phyloP scores from a whole-genome alignment of 2,797 vertebrate species.

The Arnoldichthys spilopterus region DNA sequence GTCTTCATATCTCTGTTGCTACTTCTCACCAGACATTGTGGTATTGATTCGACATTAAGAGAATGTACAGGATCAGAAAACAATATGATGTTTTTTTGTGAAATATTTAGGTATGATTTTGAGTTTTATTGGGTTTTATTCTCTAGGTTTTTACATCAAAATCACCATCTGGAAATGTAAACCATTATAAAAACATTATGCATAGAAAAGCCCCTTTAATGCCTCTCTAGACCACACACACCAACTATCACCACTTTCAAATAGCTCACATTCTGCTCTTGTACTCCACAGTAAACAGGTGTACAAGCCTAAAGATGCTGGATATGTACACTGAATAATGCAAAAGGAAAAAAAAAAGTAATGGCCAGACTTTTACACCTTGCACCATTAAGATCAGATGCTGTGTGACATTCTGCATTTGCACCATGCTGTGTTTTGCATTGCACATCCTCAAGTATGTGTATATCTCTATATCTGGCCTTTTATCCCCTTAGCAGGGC shows the following conservation, averaged over 20 bases:
- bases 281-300: background rate
- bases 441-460: background rate
- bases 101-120: too few species aligned
- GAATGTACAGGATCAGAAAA: too few species aligned
- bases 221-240: background rate
- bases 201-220: background rate
- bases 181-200: background rate
- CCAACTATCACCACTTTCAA: background rate
- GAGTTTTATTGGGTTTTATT: background rate
- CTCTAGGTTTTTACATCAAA: background rate
- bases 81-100: background rate
- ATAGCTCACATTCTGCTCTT: background rate
- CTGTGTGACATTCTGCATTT: background rate
- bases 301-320: background rate
- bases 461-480: too few species aligned
- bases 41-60: too few species aligned
- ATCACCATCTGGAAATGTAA: background rate
- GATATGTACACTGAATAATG: background rate
- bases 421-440: background rate
- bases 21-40: too few species aligned
- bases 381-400: background rate
- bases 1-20: background rate
- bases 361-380: background rate
- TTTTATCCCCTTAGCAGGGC: too few species aligned
- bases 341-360: background rate